Percentiles rank a stretch among this genome's conserved stretches.
Evolutionary conservation across 2,113 vertebrate species (phyloP).

Genomic region (Malaclemys terrapin): DNA sequence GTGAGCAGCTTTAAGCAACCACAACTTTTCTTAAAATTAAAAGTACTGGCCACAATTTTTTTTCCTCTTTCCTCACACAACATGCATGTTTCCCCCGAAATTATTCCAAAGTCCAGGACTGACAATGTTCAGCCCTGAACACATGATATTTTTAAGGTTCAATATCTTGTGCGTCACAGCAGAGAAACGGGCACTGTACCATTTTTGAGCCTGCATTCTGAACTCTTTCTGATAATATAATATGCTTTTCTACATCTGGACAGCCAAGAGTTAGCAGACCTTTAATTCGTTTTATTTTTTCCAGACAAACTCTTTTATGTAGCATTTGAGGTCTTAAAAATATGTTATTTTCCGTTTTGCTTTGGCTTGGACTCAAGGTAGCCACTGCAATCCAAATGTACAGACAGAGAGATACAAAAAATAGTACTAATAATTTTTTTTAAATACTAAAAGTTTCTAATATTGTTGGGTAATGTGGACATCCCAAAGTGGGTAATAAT

Average conservation of each 20-base stretch:
- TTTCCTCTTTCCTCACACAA: constrained; percentile 3
- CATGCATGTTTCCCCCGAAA: background rate
- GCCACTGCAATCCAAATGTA: constrained; percentile 73
- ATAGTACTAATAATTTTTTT: constrained; percentile 65
- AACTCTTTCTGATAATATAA: constrained; percentile 21
- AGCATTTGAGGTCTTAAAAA: constrained; percentile 62
- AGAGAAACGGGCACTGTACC: background rate
- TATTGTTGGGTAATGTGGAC: constrained; percentile 57
- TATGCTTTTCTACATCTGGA: constrained; percentile 21
- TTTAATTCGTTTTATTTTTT: constrained; percentile 65
- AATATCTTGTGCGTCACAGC: background rate
- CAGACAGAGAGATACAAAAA: constrained; percentile 66
- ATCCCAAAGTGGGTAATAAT: constrained; percentile 65
- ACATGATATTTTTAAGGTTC: constrained; percentile 19
- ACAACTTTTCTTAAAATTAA: constrained; percentile 19
- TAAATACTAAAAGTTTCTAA: constrained; percentile 58
- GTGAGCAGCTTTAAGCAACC: background rate
- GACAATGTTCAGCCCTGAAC: background rate
- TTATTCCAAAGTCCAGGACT: background rate
- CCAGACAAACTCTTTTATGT: constrained; percentile 49
- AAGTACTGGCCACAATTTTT: background rate
- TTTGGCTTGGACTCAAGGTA: constrained; percentile 67
- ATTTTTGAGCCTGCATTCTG: constrained; percentile 15
- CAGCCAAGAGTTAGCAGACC: constrained; percentile 12
- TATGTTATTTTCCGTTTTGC: constrained; percentile 53